phyloP scores from a whole-genome alignment of 2,797 vertebrate species.

The Tokudaia muenninki region DNA sequence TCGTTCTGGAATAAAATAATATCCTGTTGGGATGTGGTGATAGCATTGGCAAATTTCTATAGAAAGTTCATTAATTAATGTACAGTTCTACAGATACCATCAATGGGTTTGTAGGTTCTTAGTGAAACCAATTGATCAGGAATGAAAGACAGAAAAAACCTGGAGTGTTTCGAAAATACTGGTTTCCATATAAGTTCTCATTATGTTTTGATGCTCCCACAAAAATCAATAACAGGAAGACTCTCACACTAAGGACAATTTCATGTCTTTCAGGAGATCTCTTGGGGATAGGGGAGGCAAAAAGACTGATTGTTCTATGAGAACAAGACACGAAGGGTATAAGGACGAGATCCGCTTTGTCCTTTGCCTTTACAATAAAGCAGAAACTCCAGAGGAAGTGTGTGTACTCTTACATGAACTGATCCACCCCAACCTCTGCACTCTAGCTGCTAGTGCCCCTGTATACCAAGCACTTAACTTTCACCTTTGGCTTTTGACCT shows the following conservation, averaged over 20 bases:
- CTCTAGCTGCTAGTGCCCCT: no score
- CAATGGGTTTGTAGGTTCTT: not conserved
- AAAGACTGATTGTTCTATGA: not conserved
- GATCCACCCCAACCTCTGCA: fast-evolving
- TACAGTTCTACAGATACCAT: not conserved
- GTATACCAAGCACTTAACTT: not conserved
- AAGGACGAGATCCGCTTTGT: not conserved
- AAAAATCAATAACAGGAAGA: not conserved
- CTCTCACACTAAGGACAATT: not conserved
- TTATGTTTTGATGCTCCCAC: not conserved
- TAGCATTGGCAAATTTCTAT: not conserved
- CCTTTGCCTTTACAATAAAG: not conserved
- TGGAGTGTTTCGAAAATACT: not conserved
- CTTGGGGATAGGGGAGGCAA: not conserved
- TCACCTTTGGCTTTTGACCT: not conserved
- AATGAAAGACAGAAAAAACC: not conserved
- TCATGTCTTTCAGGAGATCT: no score
- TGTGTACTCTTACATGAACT: not conserved
- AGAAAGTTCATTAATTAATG: no score
- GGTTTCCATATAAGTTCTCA: not conserved
- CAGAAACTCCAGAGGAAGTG: not conserved
- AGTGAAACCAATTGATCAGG: not conserved
- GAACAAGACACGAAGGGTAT: not conserved
- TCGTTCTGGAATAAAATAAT: not conserved
- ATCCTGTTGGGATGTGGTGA: not conserved